Percentiles rank a stretch among this genome's conserved stretches.
Conservation (phyloP, 2,797 vertebrate genomes). For the Microcaecilia unicolor region DNA sequence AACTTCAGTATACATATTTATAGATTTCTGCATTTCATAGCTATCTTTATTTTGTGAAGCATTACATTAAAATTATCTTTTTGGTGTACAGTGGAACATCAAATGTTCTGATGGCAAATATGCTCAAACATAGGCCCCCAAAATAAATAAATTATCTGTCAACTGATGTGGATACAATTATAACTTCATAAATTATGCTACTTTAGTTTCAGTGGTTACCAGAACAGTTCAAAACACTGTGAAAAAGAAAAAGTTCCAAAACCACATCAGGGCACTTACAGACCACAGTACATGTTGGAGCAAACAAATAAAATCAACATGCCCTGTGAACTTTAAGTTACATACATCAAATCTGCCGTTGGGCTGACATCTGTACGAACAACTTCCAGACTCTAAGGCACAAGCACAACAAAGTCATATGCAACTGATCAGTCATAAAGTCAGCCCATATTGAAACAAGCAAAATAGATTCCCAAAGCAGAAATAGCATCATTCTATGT, state of each 20-base stretch:
- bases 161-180: constrained; percentile 19
- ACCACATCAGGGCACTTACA: constrained; percentile 34
- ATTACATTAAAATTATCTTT: too few species aligned
- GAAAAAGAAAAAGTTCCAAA: constrained; percentile 34
- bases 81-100: too few species aligned
- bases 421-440: constrained; percentile 24
- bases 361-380: constrained; percentile 28
- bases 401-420: constrained; percentile 20
- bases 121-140: constrained; percentile 5
- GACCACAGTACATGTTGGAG: constrained; percentile 25
- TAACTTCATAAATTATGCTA: not conserved
- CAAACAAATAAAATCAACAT: constrained; percentile 48
- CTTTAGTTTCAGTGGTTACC: constrained; percentile 9
- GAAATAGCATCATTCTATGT: too few species aligned
- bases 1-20: too few species aligned
- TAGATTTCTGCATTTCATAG: too few species aligned
- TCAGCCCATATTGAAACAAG: constrained; percentile 18
- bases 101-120: too few species aligned
- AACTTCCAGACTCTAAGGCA: constrained; percentile 19
- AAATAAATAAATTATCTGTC: constrained; percentile 16
- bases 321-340: constrained; percentile 30
- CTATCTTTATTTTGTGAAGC: too few species aligned
- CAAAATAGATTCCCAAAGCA: constrained; percentile 18
- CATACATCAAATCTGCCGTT: constrained; percentile 36
- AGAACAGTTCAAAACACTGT: constrained; percentile 15